phyloP scores from a whole-genome alignment of 2,797 vertebrate genomes.

The Sarcoramphus papa region DNA sequence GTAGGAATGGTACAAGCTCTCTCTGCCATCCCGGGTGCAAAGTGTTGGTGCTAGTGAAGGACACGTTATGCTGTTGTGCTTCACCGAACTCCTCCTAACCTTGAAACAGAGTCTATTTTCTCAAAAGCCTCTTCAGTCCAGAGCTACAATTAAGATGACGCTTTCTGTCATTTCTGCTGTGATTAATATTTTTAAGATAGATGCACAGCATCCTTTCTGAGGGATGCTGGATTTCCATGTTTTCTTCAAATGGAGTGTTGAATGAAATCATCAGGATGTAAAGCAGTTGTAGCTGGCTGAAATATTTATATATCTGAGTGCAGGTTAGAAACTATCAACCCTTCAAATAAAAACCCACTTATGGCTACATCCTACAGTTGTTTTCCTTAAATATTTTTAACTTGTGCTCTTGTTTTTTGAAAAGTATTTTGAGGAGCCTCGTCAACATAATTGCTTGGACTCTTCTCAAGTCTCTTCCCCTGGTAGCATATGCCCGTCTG shows the following conservation, averaged over 20 bases:
- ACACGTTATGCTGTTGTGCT: rapidly evolving
- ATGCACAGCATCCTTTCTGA: not conserved
- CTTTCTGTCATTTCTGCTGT: not conserved
- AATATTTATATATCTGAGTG: conserved; percentile 5
- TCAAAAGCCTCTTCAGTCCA: not conserved
- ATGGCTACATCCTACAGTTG: not conserved
- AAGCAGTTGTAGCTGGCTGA: not conserved
- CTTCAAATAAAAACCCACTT: not conserved
- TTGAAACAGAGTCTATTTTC: not conserved
- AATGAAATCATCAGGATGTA: not conserved
- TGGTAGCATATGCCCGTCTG: not conserved
- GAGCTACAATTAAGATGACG: not conserved
- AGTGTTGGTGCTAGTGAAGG: not conserved
- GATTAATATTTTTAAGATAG: not conserved
- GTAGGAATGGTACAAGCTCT: not conserved
- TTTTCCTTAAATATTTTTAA: conserved; percentile 39
- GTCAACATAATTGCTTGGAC: not conserved
- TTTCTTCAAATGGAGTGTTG: not conserved
- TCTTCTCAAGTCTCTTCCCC: not conserved
- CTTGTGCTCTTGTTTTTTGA: not conserved
- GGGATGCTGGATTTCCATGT: not conserved
- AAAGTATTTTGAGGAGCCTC: conserved; percentile 46
- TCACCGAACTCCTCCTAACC: not conserved
- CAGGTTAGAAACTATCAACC: not conserved
- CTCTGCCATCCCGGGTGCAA: not conserved